A percentile compares a stretch with the other conserved stretches of the same genome.
These are phyloP conservation scores for Sinocyclocheilus anshuiensis DNA, from an alignment of 2,113 vertebrate species.

Conservation along the genomic window DNA sequence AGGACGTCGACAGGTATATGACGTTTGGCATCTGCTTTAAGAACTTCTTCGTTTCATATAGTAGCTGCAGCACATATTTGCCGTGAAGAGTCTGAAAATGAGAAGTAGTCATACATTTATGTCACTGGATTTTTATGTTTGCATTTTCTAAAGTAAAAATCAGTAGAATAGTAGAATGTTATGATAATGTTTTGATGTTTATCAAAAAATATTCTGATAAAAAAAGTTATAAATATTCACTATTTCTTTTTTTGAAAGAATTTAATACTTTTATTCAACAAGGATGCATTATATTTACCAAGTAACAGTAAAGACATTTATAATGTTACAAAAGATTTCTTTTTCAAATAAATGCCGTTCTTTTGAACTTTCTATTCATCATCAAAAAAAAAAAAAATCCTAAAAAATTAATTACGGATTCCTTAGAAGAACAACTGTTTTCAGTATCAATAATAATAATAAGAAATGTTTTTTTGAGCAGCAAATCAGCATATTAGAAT, in stretches of 20 bases:
- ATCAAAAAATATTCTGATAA: background rate
- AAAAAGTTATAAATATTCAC: too few species aligned
- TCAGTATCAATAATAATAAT: background rate
- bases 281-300: background rate
- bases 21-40: slow-evolving; percentile 91
- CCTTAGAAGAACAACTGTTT: background rate
- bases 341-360: too few species aligned
- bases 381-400: too few species aligned
- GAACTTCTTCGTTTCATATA: slow-evolving; percentile 85
- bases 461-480: too few species aligned
- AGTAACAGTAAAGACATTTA: background rate
- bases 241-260: too few species aligned
- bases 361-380: too few species aligned
- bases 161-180: background rate
- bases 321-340: background rate
- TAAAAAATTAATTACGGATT: too few species aligned
- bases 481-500: background rate
- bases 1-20: slow-evolving; percentile 81
- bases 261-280: background rate
- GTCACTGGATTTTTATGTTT: background rate
- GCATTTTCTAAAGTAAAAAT: background rate
- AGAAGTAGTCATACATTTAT: background rate
- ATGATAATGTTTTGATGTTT: background rate
- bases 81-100: slow-evolving; percentile 84
- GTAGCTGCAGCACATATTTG: slow-evolving; percentile 86